These are phyloP conservation scores for Zoroaster sp. DNA, from an alignment of 53 echinoderm and acorn worm species.

Conservation along the genomic window DNA sequence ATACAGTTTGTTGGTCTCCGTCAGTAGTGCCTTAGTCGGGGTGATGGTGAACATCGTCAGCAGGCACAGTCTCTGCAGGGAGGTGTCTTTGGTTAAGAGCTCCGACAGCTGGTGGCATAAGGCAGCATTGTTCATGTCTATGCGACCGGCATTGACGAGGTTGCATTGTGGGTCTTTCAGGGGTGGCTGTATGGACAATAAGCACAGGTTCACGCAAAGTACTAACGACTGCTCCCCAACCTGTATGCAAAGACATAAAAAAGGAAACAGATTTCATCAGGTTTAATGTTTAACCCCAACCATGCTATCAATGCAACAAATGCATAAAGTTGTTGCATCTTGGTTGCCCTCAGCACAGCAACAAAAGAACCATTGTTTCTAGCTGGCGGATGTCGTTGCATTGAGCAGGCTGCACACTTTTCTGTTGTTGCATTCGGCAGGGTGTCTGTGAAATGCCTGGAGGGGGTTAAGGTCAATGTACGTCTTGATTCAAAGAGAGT, in stretches of 20 bases:
- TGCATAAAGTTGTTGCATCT: too few species aligned
- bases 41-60: slow-evolving; percentile 56
- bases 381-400: too few species aligned
- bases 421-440: too few species aligned
- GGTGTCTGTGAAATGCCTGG: too few species aligned
- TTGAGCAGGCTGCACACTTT: too few species aligned
- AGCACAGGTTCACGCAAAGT: slow-evolving; percentile 47
- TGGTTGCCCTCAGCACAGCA: too few species aligned
- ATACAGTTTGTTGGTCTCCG: not conserved
- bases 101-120: slow-evolving; percentile 23
- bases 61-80: slow-evolving; percentile 36
- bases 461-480: too few species aligned
- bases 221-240: slow-evolving; percentile 14
- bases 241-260: slow-evolving; percentile 21
- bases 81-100: not conserved
- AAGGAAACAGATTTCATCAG: not conserved
- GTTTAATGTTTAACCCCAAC: too few species aligned
- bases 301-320: too few species aligned
- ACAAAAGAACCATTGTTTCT: too few species aligned
- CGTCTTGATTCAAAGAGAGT: too few species aligned
- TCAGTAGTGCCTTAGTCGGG: slow-evolving; percentile 19
- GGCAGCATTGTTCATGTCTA: slow-evolving; percentile 60
- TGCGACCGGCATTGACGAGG: slow-evolving; percentile 31
- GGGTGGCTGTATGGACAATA: slow-evolving; percentile 26
- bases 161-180: slow-evolving; percentile 24